Evolutionary conservation across 1,140 invertebrate genomes (phyloP).

Genomic region (Pissodes strobi): DNA sequence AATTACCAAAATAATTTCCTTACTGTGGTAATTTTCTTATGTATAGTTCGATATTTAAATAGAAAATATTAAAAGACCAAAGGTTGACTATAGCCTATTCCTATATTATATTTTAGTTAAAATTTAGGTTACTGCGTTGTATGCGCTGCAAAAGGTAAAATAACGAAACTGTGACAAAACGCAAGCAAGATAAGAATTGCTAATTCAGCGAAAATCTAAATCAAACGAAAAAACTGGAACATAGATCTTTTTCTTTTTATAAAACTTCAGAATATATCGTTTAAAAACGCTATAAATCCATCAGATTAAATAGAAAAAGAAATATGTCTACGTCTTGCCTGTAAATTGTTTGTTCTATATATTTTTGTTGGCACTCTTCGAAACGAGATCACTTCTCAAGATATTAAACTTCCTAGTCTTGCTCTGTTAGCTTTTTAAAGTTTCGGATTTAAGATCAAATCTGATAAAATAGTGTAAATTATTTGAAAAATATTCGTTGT

Average conservation of each 20-base stretch:
- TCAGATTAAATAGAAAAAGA: slow-evolving; percentile 36
- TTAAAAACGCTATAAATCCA: slow-evolving; percentile 37
- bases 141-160: too few species aligned
- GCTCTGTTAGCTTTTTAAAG: slow-evolving; percentile 16
- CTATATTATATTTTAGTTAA: too few species aligned
- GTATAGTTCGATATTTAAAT: too few species aligned
- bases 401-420: slow-evolving; percentile 28
- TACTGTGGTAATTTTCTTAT: too few species aligned
- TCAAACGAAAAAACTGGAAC: slow-evolving; percentile 5
- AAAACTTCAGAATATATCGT: slow-evolving; percentile 23
- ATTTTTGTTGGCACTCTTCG: slow-evolving; percentile 37
- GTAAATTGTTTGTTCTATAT: slow-evolving; percentile 34
- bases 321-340: slow-evolving; percentile 30
- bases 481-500: slow-evolving; percentile 6
- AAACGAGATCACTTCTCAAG: slow-evolving; percentile 15
- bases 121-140: too few species aligned
- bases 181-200: slow-evolving; percentile 14
- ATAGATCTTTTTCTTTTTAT: slow-evolving; percentile 21
- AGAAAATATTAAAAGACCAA: too few species aligned
- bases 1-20: too few species aligned
- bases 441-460: slow-evolving; percentile 25
- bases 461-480: slow-evolving; percentile 22
- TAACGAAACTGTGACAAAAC: not conserved
- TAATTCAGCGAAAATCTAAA: slow-evolving; percentile 12
- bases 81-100: too few species aligned